phyloP scores from a whole-genome alignment of 2,797 vertebrate genomes.

The Nannoperca obscura region DNA sequence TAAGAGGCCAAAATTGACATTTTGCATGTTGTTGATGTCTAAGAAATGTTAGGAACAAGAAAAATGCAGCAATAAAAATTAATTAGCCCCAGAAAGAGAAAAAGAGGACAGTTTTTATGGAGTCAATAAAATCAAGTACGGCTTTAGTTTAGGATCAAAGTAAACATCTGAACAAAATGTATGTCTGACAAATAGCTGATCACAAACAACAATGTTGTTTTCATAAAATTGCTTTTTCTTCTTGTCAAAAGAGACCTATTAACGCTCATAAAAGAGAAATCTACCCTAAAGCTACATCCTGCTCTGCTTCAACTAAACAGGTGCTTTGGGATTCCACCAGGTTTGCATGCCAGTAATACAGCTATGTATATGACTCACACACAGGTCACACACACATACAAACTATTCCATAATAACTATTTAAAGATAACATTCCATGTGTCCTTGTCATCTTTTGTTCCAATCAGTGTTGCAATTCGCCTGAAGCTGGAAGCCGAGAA shows the following conservation, averaged over 20 bases:
- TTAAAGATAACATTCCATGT: constrained; percentile 45
- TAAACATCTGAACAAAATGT: not conserved
- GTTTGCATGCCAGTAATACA: constrained; percentile 32
- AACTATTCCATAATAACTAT: too few relatives aligned
- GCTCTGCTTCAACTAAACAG: constrained; percentile 39
- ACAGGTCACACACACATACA: constrained; percentile 5
- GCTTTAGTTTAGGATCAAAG: not conserved
- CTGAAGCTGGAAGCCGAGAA: constrained; percentile 49
- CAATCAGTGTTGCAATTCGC: constrained; percentile 47
- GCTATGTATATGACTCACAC: constrained; percentile 34
- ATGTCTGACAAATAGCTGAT: not conserved
- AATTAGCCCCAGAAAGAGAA: not conserved
- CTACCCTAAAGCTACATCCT: not conserved
- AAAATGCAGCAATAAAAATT: not conserved
- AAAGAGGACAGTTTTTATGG: not conserved
- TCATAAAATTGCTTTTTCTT: constrained; percentile 10
- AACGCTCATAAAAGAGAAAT: constrained; percentile 26
- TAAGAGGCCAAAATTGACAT: too few relatives aligned
- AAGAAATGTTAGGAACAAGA: not conserved
- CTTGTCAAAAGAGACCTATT: constrained; percentile 10
- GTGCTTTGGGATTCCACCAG: constrained; percentile 48
- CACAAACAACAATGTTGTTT: not conserved
- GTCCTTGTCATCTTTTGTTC: constrained; percentile 48
- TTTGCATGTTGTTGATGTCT: not conserved
- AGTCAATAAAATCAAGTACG: not conserved